A percentile compares a stretch with the other conserved stretches of the same genome.
These are phyloP conservation scores for Actinia equina DNA, from an alignment of 64 coral and sea anemone genomes.

Conservation along the genomic window DNA sequence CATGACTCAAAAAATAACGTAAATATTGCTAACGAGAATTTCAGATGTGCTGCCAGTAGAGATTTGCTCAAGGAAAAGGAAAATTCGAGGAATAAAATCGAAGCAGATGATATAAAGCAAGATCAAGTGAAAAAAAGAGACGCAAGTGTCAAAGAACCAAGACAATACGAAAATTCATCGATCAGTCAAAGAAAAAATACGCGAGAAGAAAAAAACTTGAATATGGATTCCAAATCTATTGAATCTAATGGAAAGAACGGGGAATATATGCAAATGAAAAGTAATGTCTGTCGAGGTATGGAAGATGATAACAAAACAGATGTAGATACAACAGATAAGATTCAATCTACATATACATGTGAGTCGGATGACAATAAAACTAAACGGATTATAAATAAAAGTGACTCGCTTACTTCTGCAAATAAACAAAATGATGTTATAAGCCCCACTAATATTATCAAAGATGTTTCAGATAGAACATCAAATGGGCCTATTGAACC, in stretches of 20 bases:
- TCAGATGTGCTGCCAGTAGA: neutral
- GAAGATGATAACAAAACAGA: neutral
- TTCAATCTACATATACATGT: conserved; percentile 3
- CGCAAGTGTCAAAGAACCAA: neutral
- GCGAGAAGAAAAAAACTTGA: neutral
- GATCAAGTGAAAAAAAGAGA: neutral
- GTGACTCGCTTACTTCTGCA: neutral
- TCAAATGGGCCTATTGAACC: neutral
- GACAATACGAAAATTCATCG: neutral
- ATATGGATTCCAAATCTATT: neutral
- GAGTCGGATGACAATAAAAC: neutral
- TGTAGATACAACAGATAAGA: neutral
- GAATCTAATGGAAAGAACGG: neutral
- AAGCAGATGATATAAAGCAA: neutral
- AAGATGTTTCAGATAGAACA: neutral
- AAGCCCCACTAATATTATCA: neutral
- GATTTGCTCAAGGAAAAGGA: neutral
- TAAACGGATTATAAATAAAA: conserved; percentile 4
- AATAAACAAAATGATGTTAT: neutral
- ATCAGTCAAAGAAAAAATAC: neutral
- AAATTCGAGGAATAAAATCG: neutral
- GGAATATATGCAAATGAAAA: conserved; percentile 19
- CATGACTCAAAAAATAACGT: neutral
- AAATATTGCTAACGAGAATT: neutral
- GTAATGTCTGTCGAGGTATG: conserved; percentile 2